Percentiles rank a stretch among this genome's conserved stretches.
Conservation (phyloP, 2,888 invertebrate species). For the Timema podura region DNA sequence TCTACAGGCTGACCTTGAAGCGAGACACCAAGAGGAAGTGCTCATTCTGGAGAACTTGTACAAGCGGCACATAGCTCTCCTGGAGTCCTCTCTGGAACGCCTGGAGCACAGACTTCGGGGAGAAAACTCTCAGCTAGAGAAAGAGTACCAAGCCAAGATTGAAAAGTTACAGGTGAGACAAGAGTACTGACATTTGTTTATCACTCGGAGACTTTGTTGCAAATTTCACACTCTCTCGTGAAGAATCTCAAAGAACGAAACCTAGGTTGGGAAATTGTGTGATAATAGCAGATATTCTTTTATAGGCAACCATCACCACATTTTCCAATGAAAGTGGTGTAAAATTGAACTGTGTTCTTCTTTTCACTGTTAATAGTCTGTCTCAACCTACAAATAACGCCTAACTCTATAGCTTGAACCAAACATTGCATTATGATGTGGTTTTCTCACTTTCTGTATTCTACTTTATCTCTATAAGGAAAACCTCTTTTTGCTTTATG, state of each 20-base stretch:
- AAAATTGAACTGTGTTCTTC: too few species aligned
- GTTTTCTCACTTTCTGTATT: too few species aligned
- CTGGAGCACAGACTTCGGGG: constrained; percentile 57
- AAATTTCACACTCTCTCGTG: background rate
- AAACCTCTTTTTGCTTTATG: too few species aligned
- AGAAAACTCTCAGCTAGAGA: constrained; percentile 46
- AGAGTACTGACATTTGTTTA: background rate
- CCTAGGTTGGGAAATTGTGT: too few species aligned
- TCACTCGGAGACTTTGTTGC: background rate
- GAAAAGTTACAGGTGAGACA: constrained; percentile 17
- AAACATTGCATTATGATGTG: too few species aligned
- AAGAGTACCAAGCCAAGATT: constrained; percentile 31
- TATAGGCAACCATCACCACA: too few species aligned
- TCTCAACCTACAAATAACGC: too few species aligned
- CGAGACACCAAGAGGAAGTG: constrained; percentile 22
- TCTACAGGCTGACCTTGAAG: background rate
- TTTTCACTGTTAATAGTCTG: too few species aligned
- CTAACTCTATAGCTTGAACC: too few species aligned
- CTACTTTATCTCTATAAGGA: too few species aligned
- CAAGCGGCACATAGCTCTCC: constrained; percentile 52
- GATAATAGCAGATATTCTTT: background rate
- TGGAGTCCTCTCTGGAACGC: constrained; percentile 54
- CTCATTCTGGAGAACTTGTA: constrained; percentile 22
- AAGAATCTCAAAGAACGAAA: too few species aligned
- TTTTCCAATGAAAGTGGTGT: too few species aligned